These are phyloP conservation scores for Dasyornis broadbenti DNA, from an alignment of 2,113 vertebrate genomes.

Conservation along the genomic window DNA sequence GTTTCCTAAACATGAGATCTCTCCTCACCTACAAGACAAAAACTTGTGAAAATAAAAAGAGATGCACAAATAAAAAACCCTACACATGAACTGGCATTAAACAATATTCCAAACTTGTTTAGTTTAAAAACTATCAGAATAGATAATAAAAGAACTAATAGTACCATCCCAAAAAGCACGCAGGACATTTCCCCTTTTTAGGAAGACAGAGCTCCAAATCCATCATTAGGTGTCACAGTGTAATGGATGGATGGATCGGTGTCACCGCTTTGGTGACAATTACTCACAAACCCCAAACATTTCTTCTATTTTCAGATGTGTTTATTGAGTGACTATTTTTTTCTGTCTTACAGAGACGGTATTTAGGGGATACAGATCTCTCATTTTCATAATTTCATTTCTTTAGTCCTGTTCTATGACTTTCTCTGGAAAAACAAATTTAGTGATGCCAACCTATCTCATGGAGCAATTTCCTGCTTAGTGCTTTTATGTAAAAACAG, in stretches of 20 bases:
- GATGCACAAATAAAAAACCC: not conserved
- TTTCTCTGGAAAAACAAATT: not conserved
- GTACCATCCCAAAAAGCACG: not conserved
- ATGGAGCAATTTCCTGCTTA: not conserved
- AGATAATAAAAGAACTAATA: not conserved
- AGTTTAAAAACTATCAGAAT: not conserved
- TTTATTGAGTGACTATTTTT: not conserved
- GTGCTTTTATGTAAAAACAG: not conserved
- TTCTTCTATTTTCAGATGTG: not conserved
- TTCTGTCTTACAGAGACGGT: not conserved
- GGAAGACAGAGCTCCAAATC: not conserved
- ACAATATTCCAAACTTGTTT: not conserved
- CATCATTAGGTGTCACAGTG: not conserved
- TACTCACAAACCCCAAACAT: not conserved
- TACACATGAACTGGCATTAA: not conserved
- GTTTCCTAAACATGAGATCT: slow-evolving; percentile 68
- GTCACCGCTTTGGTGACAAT: not conserved
- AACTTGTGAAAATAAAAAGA: not conserved
- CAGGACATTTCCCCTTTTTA: not conserved
- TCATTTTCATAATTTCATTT: not conserved
- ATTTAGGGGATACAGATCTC: not conserved
- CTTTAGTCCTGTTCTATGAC: not conserved
- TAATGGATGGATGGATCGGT: not conserved
- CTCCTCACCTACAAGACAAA: slow-evolving; percentile 56
- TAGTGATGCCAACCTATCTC: not conserved